A percentile compares a stretch with the other conserved stretches of the same genome.
Evolutionary conservation across 1,140 invertebrate species (phyloP).

Genomic region (Drosophila saltans): DNA sequence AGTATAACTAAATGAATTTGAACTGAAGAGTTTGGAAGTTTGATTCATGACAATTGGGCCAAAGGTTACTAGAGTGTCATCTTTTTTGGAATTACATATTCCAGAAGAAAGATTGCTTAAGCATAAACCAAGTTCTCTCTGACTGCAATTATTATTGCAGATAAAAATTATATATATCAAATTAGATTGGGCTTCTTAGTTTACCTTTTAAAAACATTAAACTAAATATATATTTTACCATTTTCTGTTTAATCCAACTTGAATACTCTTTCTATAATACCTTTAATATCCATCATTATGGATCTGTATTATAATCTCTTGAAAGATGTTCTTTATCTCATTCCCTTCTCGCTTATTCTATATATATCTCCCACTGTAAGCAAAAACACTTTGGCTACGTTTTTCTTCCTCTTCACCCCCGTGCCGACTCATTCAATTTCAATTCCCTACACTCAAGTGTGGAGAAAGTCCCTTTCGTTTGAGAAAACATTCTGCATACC

Average conservation of each 20-base stretch:
- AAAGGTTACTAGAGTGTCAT: background rate
- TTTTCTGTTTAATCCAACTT: no score
- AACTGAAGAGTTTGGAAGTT: background rate
- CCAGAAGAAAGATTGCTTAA: no score
- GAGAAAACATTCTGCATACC: constrained; percentile 24
- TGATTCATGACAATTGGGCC: background rate
- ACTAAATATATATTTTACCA: no score
- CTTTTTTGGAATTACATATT: no score
- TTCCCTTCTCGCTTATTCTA: constrained; percentile 4
- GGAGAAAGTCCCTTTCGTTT: background rate
- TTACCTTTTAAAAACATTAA: no score
- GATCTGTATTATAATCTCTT: constrained; percentile 28
- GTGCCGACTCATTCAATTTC: background rate
- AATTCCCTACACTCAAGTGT: background rate
- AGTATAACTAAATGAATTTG: background rate
- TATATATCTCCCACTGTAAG: constrained; percentile 19
- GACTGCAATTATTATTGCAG: no score
- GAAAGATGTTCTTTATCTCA: constrained; percentile 4
- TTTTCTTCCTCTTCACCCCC: background rate
- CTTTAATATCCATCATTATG: constrained; percentile 20
- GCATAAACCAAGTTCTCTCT: no score
- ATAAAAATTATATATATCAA: no score
- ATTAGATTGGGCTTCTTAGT: no score
- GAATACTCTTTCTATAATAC: no score
- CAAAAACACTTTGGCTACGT: constrained; percentile 18